Evolutionary conservation across 2,797 vertebrate genomes (phyloP).

Genomic region (Microctenopoma lineatum): DNA sequence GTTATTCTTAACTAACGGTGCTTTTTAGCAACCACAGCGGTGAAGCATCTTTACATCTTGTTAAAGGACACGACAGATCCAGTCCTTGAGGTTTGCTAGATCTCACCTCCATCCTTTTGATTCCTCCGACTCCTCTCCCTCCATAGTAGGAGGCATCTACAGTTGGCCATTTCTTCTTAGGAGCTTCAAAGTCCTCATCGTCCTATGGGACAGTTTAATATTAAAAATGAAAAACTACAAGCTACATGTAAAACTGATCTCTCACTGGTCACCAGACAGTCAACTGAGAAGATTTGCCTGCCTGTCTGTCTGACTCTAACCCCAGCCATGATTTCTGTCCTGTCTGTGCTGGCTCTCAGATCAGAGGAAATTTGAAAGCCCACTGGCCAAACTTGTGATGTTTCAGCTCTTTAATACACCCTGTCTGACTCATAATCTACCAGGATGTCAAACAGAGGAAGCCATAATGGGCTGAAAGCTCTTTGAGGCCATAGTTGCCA

Average conservation of each 20-base stretch:
- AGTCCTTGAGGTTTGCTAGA: neutral
- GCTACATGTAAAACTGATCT: neutral
- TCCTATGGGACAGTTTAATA: conserved; percentile 78
- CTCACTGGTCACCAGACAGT: conserved; percentile 16
- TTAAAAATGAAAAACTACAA: neutral
- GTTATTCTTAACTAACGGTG: neutral
- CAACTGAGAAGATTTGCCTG: neutral
- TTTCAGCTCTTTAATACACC: conserved; percentile 57
- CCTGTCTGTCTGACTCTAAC: conserved; percentile 13
- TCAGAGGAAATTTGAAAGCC: conserved; percentile 66
- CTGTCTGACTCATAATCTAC: conserved; percentile 51
- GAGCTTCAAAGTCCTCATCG: conserved; percentile 92
- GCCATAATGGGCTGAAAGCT: conserved; percentile 27
- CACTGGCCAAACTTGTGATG: conserved; percentile 44
- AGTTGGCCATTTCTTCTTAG: conserved; percentile 98
- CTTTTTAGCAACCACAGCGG: neutral
- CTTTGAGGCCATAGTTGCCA: conserved; percentile 23
- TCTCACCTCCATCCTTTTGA: conserved; percentile 97
- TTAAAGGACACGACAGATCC: neutral
- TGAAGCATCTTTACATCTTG: neutral
- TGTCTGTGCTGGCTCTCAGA: conserved; percentile 30
- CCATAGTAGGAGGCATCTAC: conserved; percentile 98
- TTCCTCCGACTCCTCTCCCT: conserved; percentile 95
- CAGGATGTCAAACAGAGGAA: conserved; percentile 25
- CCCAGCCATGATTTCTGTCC: conserved; percentile 12